Base-by-base conservation (phyloP, 2,113 vertebrate species). In the Nibea coibor region DNA sequence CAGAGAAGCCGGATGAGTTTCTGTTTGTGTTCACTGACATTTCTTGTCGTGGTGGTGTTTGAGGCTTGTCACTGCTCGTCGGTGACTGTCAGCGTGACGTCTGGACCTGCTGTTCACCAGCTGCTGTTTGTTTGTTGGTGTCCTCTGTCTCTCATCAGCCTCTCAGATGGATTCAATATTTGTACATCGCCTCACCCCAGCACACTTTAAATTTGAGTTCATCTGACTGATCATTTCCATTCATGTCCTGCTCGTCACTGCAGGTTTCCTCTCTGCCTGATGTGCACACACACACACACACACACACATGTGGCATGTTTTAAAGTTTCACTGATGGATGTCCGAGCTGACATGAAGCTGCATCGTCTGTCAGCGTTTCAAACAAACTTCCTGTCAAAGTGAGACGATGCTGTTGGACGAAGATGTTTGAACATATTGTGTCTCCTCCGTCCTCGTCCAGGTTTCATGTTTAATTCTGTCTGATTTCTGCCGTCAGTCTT, bases 391-490 rank as follows among this genome's bases (percentile, higher is more conserved):
- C 43, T 45, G 43, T 45, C 16, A 48, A 16, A 17, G 31, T 24
- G 4, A 20, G 22, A 11, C 10, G 12, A 39, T 19, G 22, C 31
- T 58, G 54, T 15, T 59, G 42, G 69, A 20, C 1, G 14, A 20
- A 4, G 15, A 3, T 20, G 58, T 63, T 74, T 74, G 72, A 45
- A 14, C 43, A 10, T 11, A 0, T 57, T 66, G 56, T 57, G 69
- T 24, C 14, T 66, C 42, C 56, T 59, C 53, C 4, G 8, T 57
- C 51, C 14, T 57, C 51, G 57, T 59, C 53, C 6, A 17, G 19
- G 17, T 62, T 62, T 59, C 35, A 61, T 61, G 45, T 24, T 22
- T 10, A 35, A 16, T 65, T 59, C 73, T 67, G 14, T 75, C 31
- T 66, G 20, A 24, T 35, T 39, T 35, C 71, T 39, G 20, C 43